phyloP scores from a whole-genome alignment of 2,888 invertebrate genomes.

The Papilio demoleus region DNA sequence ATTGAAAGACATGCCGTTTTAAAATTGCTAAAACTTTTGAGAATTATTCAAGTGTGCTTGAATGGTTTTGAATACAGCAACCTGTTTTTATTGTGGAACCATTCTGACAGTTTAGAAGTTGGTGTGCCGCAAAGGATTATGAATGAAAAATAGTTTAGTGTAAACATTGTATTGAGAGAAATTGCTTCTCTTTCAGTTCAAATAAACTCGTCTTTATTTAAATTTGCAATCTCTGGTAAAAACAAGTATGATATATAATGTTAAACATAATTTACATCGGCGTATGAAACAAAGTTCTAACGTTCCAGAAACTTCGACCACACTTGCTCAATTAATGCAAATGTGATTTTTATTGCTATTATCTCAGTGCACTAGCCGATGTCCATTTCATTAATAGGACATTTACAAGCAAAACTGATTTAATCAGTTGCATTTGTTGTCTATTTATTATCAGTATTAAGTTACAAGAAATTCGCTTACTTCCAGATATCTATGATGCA shows the following conservation, averaged over 20 bases:
- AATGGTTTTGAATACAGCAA: conserved; percentile 16
- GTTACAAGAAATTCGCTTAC: neutral
- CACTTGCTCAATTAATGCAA: conserved; percentile 24
- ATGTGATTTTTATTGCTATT: conserved; percentile 23
- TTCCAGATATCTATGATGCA: too few species aligned
- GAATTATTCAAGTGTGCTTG: conserved; percentile 21
- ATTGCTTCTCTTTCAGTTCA: neutral
- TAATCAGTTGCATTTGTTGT: neutral
- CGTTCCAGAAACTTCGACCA: conserved; percentile 22
- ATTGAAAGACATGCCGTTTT: conserved; percentile 23
- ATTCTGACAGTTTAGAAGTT: conserved; percentile 15
- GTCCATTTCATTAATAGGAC: neutral
- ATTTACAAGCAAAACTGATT: conserved; percentile 12
- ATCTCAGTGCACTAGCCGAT: conserved; percentile 1
- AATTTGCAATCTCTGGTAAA: neutral
- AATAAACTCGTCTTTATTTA: neutral
- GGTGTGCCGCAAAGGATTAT: neutral
- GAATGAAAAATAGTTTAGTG: neutral
- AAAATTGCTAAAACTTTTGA: conserved; percentile 19
- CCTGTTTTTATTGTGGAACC: conserved; percentile 1
- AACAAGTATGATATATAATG: neutral
- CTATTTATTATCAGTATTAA: neutral
- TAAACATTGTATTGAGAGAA: neutral
- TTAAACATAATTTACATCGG: conserved; percentile 2
- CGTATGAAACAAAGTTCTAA: neutral